A percentile compares a stretch with the other conserved stretches of the same genome.
Evolutionary conservation across 2,113 vertebrate species (phyloP).

Genomic region (Thomomys bottae): DNA sequence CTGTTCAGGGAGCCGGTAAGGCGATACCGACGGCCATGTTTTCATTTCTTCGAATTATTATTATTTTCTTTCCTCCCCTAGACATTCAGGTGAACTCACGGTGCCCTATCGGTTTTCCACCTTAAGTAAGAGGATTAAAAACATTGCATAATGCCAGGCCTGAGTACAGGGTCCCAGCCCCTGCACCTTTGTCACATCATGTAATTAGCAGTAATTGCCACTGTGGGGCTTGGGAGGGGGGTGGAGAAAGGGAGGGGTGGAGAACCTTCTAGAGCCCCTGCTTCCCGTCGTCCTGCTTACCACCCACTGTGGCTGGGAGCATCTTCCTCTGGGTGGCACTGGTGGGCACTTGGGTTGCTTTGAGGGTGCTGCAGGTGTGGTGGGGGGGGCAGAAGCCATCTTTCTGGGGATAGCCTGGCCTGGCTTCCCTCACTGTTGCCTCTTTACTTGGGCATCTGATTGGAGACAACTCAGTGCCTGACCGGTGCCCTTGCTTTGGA

Average conservation of each 20-base stretch:
- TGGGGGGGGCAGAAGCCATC: not conserved
- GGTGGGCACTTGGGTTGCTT: too few relatives aligned
- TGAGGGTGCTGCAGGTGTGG: not conserved
- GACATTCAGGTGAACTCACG: slow-evolving; percentile 73
- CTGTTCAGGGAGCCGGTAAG: slow-evolving; percentile 76
- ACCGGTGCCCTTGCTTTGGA: not conserved
- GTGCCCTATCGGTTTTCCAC: slow-evolving; percentile 80
- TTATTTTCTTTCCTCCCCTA: slow-evolving; percentile 54
- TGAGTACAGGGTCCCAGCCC: slow-evolving; percentile 83
- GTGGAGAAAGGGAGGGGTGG: slow-evolving; percentile 55
- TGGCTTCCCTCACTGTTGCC: not conserved
- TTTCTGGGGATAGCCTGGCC: not conserved
- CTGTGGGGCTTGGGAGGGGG: slow-evolving; percentile 78
- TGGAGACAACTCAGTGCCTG: not conserved
- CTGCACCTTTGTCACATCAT: slow-evolving; percentile 82
- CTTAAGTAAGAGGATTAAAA: slow-evolving; percentile 86
- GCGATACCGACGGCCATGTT: slow-evolving; percentile 63
- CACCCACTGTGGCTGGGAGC: not conserved
- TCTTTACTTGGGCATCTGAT: not conserved
- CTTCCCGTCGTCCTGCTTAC: too few relatives aligned
- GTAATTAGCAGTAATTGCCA: slow-evolving; percentile 86
- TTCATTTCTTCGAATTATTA: slow-evolving; percentile 83
- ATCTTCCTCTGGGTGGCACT: not conserved
- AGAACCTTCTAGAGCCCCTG: slow-evolving; percentile 57
- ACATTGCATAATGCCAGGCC: slow-evolving; percentile 78